Evolutionary conservation across 2,797 vertebrate species (phyloP), one percentile per base, ranked within the genome.

Genomic region (Antrozous pallidus): DNA sequence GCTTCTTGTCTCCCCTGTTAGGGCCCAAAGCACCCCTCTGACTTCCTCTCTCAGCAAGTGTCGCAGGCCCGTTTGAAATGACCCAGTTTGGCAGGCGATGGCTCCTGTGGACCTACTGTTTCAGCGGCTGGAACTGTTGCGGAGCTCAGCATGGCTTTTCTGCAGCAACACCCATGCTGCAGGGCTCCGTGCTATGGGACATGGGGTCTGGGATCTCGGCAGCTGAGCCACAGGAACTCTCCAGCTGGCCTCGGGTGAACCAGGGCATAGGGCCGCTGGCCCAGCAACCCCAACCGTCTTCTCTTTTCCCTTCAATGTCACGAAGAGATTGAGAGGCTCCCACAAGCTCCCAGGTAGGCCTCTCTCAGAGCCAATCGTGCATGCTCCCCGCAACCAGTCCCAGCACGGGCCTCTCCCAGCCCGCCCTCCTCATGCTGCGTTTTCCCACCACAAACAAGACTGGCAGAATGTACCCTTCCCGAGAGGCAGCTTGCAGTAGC

Each of bases 121-220:
- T n/a, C 28, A 22, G 73, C 45, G 12, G 38, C 28, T 33, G 13
- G 78, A 22, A 80, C 28, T 26, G 69, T 51, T 6, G 13, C 24
- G n/a, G 16, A 38, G 56, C n/a, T 49, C 71, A 28, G 56, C 36
- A 18, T 13, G 40, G 56, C 71, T 14, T 63, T 36, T 10, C 51
- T 47, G 51, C 18, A 69, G 40, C n/a, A 8, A 12, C 0, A 0
- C 8, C 16, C 51, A 16, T 22, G 65, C 45, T 22, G 18, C 3
- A 5, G 61, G 51, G 36, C 65, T 71, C 67, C 1, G 13, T 42
- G 28, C 22, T 9, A 0, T 9, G 47, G 6, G 6, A 8, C 0
- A 1, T 6, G 11, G 61, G 36, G 61, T 24, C 47, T 26, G 28
- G 74, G 36, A 14, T 17, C 42, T 24, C 1, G 0, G 24, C 8